These are phyloP conservation scores for Leucania comma DNA, from an alignment of 2,888 invertebrate species.

Conservation along the genomic window DNA sequence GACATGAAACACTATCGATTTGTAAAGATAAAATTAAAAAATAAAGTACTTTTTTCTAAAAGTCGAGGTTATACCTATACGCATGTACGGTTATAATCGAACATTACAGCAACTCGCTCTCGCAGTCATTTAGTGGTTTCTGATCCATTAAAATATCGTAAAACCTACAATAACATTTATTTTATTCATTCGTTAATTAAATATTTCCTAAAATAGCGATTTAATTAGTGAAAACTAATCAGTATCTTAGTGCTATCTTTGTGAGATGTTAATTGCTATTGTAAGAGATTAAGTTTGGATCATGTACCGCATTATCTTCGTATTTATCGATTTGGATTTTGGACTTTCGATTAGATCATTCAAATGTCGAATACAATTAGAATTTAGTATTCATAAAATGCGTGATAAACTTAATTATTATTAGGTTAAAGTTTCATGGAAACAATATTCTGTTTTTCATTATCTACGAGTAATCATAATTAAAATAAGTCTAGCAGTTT, in stretches of 20 bases:
- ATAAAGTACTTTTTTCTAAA: too few species aligned
- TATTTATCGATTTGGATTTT: slow-evolving; percentile 9
- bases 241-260: slow-evolving; percentile 1
- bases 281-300: slow-evolving; percentile 11
- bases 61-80: too few species aligned
- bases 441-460: not conserved
- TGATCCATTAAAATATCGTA: slow-evolving; percentile 7
- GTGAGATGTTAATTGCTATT: slow-evolving; percentile 18
- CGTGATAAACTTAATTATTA: slow-evolving; percentile 8
- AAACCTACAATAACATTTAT: slow-evolving; percentile 16
- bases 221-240: slow-evolving; percentile 22
- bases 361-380: slow-evolving; percentile 4
- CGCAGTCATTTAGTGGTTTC: not conserved
- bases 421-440: not conserved
- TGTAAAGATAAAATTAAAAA: too few species aligned
- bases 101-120: not conserved
- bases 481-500: too few species aligned
- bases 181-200: slow-evolving; percentile 13
- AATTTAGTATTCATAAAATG: not conserved
- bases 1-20: too few species aligned
- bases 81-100: too few species aligned
- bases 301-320: slow-evolving; percentile 10
- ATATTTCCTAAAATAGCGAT: slow-evolving; percentile 10
- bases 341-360: slow-evolving; percentile 27
- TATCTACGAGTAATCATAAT: too few species aligned